Conservation (phyloP, 37 sponge, comb jelly and placozoan genomes). For the Hexactinellida sp. region DNA sequence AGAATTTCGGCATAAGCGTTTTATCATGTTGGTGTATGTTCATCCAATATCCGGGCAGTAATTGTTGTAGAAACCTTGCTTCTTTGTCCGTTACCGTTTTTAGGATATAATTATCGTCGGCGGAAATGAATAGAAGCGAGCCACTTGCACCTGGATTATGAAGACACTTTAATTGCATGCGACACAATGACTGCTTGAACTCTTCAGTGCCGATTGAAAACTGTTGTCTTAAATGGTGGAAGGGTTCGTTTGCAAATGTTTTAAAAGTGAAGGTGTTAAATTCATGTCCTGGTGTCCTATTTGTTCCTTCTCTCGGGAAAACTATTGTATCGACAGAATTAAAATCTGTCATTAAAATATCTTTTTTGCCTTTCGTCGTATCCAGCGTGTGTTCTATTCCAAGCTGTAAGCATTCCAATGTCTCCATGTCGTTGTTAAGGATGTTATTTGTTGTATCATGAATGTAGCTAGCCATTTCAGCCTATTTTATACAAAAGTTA, state of each 20-base stretch:
- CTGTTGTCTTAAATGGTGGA: background rate
- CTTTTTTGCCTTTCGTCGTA: background rate
- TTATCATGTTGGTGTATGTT: background rate
- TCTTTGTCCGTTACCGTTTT: background rate
- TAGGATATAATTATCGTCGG: background rate
- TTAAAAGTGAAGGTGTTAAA: background rate
- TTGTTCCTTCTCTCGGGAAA: background rate
- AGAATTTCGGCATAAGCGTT: background rate
- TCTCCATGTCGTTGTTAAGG: background rate
- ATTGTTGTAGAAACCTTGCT: background rate
- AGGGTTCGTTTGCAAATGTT: background rate
- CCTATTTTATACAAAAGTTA: too few species aligned
- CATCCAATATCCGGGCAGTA: slow-evolving; percentile 12
- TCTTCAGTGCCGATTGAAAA: background rate
- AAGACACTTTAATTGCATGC: background rate
- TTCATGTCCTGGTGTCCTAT: background rate
- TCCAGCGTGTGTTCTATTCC: background rate
- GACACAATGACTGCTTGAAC: background rate
- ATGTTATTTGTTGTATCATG: too few species aligned
- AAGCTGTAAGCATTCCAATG: background rate
- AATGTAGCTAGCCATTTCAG: too few species aligned
- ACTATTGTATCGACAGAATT: background rate
- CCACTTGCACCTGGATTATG: background rate
- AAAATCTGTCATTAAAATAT: background rate
- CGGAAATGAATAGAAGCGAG: background rate